Conservation (phyloP, 1,140 invertebrate genomes). For the Andricus grossulariae region DNA sequence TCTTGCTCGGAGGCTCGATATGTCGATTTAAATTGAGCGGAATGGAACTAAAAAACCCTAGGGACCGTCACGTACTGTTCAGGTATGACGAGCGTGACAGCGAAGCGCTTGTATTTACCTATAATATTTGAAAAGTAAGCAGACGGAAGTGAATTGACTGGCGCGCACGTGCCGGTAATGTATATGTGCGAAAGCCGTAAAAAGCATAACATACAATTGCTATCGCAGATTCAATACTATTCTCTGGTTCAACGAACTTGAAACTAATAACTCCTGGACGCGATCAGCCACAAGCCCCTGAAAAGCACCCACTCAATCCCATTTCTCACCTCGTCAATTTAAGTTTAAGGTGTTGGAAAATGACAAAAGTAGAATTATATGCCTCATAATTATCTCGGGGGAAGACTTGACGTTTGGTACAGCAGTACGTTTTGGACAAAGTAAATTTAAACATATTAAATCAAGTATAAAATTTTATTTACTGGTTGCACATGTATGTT, state of each 20-base stretch:
- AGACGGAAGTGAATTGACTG: neutral
- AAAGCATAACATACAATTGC: slow-evolving; percentile 9
- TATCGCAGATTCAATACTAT: neutral
- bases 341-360: too few species aligned
- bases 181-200: neutral
- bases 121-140: neutral
- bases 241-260: slow-evolving; percentile 12
- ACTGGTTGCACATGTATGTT: too few species aligned
- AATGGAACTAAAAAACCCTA: neutral
- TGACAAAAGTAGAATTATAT: neutral
- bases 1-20: neutral
- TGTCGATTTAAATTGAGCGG: neutral
- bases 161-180: neutral
- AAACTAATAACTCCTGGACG: neutral
- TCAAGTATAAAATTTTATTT: too few species aligned
- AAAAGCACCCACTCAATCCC: neutral
- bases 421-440: too few species aligned
- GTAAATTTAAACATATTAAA: too few species aligned
- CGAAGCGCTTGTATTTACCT: neutral
- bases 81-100: neutral
- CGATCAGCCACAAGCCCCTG: neutral
- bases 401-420: too few species aligned
- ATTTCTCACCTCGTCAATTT: slow-evolving; percentile 2
- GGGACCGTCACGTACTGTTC: neutral
- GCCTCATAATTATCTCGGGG: neutral